These are phyloP conservation scores for Zosterops lateralis DNA, from an alignment of 2,113 vertebrate genomes.

Conservation along the genomic window DNA sequence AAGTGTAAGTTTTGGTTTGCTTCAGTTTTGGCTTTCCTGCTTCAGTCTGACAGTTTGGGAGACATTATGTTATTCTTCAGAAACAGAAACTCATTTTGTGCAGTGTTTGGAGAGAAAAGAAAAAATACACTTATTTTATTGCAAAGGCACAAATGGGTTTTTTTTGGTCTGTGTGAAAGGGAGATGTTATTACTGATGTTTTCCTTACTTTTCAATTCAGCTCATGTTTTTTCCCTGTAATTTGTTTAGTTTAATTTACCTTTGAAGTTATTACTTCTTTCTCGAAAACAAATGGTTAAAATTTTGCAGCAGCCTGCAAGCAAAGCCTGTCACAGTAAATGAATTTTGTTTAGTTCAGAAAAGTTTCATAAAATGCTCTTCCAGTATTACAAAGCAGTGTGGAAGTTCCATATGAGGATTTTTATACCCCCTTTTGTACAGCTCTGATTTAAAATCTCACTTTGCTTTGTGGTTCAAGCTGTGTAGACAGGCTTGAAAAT, in stretches of 20 bases:
- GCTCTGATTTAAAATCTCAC: background rate
- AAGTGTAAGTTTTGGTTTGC: background rate
- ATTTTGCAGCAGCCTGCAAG: background rate
- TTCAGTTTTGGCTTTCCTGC: background rate
- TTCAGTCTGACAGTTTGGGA: background rate
- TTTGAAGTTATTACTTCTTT: background rate
- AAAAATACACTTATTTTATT: background rate
- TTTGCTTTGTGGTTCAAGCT: conserved; percentile 20
- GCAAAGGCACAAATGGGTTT: background rate
- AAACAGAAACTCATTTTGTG: background rate
- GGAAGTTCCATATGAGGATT: background rate
- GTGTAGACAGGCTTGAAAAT: conserved; percentile 1
- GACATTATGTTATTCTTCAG: background rate
- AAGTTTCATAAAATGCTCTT: background rate
- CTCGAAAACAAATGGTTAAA: background rate
- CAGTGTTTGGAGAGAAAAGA: background rate
- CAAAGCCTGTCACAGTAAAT: background rate
- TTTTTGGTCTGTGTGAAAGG: background rate
- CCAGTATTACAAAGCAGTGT: background rate
- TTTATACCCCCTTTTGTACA: background rate
- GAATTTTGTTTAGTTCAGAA: background rate
- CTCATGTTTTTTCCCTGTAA: background rate
- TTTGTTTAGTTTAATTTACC: background rate
- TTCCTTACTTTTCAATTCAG: background rate
- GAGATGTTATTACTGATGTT: background rate